Percentiles rank a stretch among this genome's conserved stretches.
Evolutionary conservation across 2,797 vertebrate genomes (phyloP).

Genomic region (Nothura maculosa): DNA sequence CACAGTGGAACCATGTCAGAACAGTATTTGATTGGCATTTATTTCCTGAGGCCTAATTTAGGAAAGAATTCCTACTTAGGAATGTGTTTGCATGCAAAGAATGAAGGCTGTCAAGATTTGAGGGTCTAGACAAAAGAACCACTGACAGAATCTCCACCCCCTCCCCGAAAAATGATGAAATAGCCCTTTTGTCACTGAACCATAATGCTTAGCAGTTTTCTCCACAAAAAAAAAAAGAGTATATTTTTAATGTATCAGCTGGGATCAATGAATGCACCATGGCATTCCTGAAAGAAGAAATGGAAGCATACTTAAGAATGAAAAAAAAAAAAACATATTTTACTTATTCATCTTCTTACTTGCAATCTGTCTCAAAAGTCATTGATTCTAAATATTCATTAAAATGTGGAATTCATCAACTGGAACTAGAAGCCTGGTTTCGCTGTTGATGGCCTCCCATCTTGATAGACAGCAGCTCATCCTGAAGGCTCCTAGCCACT

Average conservation of each 20-base stretch:
- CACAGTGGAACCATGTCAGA: background rate
- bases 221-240: background rate
- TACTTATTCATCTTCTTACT: background rate
- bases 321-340: background rate
- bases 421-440: background rate
- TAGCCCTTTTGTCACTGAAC: background rate
- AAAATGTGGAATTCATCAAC: background rate
- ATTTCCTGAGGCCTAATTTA: background rate
- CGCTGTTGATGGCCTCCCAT: background rate
- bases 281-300: background rate
- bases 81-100: background rate
- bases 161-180: background rate
- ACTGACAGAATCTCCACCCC: background rate
- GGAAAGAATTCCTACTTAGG: background rate
- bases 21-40: background rate
- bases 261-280: background rate
- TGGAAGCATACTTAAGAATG: background rate
- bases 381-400: background rate
- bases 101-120: background rate
- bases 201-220: background rate
- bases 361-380: background rate
- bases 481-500: background rate
- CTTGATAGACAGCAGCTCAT: background rate
- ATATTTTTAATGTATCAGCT: background rate
- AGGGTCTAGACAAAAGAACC: background rate